These are phyloP conservation scores for Gastracanthus pulcherrimus DNA, from an alignment of 2,888 invertebrate species.

Conservation along the genomic window DNA sequence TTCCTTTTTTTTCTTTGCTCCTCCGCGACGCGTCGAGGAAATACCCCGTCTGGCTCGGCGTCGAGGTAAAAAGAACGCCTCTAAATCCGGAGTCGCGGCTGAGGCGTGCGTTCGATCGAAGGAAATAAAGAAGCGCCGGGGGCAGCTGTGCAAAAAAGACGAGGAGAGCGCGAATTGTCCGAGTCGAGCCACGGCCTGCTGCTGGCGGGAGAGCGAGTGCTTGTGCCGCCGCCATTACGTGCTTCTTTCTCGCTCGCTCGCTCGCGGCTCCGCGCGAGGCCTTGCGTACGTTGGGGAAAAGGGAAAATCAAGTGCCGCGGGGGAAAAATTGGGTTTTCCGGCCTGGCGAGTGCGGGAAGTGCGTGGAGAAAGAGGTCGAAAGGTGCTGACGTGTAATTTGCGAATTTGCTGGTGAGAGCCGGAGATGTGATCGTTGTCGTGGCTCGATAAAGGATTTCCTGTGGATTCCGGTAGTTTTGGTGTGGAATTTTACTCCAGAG, in stretches of 20 bases:
- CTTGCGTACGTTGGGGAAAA: too few relatives aligned
- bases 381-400: too few relatives aligned
- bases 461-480: not conserved
- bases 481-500: not conserved
- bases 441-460: not conserved
- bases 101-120: not conserved
- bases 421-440: not conserved
- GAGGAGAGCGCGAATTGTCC: too few relatives aligned
- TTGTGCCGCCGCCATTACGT: conserved; percentile 56
- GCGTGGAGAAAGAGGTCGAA: not conserved
- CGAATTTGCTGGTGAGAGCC: not conserved
- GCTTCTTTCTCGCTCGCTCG: conserved; percentile 52
- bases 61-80: too few relatives aligned
- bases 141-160: not conserved
- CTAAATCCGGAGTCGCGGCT: too few relatives aligned
- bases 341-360: not conserved
- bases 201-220: conserved; percentile 3
- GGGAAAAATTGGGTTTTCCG: not conserved
- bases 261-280: not conserved
- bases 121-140: not conserved
- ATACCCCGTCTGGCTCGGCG: too few relatives aligned
- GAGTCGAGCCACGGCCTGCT: not conserved
- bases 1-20: not conserved
- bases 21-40: not conserved
- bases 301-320: too few relatives aligned